Base-by-base conservation (phyloP, 2,797 vertebrate genomes). In the Tadarida brasiliensis region DNA sequence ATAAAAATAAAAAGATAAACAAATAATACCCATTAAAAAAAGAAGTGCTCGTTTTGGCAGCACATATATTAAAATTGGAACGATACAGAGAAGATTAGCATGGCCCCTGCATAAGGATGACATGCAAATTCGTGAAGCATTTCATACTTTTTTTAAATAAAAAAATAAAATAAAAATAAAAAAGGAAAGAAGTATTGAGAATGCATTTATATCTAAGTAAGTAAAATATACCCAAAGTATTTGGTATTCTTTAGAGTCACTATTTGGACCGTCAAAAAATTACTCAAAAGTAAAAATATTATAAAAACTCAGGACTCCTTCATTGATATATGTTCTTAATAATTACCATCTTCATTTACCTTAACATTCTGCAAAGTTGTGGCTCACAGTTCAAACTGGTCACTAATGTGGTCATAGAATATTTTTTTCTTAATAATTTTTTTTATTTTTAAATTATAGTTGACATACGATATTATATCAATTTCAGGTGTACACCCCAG, bases 1-100 rank as follows among this genome's bases (percentile, higher is more conserved):
- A 90, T 30, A 65, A 88, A 91, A 91, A 68, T 7, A 49, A 70
- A 95, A 87, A 35, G 44, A 59, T 24, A 96, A 94, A 11, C 9
- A 94, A 95, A 96, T 19, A 39, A 57, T 33, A 80, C 2, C 9
- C 6, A 20, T 35, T 68, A 17, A 54, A 70, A 24, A 68, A 74
- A 30, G 57, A 70, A 44, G n/a, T n/a, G n/a, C n/a, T n/a, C n/a
- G n/a, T n/a, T n/a, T n/a, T n/a, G n/a, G n/a, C n/a, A n/a, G n/a
- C n/a, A n/a, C n/a, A n/a, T n/a, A n/a, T n/a, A n/a, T n/a, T n/a
- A n/a, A n/a, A n/a, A n/a, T n/a, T n/a, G n/a, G n/a, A n/a, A n/a
- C n/a, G n/a, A n/a, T n/a, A n/a, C n/a, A n/a, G n/a, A n/a, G n/a
- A n/a, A n/a, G n/a, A n/a, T n/a, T n/a, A n/a, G n/a, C n/a, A n/a